These are phyloP conservation scores for Rhynchotus rufescens DNA, from an alignment of 2,797 vertebrate genomes.

Conservation along the genomic window DNA sequence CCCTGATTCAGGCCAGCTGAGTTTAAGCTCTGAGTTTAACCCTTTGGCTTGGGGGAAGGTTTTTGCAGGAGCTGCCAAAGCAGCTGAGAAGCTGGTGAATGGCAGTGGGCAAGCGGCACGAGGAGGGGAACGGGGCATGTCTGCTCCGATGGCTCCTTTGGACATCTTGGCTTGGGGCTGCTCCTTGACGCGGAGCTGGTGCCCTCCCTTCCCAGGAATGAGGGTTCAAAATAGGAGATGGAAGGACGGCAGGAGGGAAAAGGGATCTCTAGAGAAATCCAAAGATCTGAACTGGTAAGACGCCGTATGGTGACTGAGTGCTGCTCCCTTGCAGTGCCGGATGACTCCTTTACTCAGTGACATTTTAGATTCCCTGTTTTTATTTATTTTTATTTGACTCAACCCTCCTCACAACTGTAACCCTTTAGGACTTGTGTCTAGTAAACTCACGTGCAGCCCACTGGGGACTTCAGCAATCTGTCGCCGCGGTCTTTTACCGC, in stretches of 20 bases:
- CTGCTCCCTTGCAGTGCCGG: neutral
- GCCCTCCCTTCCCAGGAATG: neutral
- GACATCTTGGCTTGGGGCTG: neutral
- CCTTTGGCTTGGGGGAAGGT: neutral
- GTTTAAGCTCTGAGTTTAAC: too few species aligned
- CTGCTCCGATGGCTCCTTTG: neutral
- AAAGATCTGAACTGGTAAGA: neutral
- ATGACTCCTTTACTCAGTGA: neutral
- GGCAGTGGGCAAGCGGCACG: neutral
- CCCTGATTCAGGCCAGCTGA: neutral
- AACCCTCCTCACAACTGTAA: neutral
- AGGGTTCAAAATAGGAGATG: neutral
- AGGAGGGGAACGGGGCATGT: neutral
- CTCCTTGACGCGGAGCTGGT: accelerated
- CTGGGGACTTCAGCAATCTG: constrained; percentile 51
- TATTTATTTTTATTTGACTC: constrained; percentile 8
- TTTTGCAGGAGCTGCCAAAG: neutral
- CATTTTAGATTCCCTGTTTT: neutral
- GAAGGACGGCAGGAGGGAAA: neutral
- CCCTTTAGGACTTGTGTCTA: constrained; percentile 46
- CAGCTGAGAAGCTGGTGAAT: neutral
- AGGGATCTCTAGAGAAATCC: neutral
- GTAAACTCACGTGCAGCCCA: constrained; percentile 47
- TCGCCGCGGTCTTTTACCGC: neutral
- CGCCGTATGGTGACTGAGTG: neutral